Percentiles rank a stretch among this genome's conserved stretches.
These are phyloP conservation scores for Enteromius unitaeniatus DNA, from an alignment of 2,797 vertebrate species.

Conservation along the genomic window DNA sequence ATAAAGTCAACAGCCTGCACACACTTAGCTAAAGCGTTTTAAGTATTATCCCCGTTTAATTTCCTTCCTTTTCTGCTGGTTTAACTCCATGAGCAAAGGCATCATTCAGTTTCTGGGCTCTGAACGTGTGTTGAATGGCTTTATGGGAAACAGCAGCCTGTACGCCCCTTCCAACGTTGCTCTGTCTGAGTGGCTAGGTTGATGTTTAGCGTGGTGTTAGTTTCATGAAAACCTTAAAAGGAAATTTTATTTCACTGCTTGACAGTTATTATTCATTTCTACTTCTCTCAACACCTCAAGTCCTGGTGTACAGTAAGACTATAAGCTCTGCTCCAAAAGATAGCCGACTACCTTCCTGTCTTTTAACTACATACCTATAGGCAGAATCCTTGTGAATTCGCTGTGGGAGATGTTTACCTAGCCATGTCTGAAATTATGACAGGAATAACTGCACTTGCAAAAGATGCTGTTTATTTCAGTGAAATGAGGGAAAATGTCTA, in stretches of 20 bases:
- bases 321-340: conserved; percentile 1
- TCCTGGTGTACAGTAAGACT: conserved; percentile 2
- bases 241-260: not conserved
- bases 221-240: not conserved
- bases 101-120: conserved; percentile 47
- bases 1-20: conserved; percentile 44
- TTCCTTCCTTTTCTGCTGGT: conserved; percentile 44
- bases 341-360: not conserved
- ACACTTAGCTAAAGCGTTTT: conserved; percentile 45
- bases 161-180: not conserved
- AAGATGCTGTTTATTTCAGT: not conserved
- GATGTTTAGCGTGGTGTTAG: conserved; percentile 1
- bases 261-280: conserved; percentile 23
- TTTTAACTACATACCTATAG: not conserved
- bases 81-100: conserved; percentile 33
- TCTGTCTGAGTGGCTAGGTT: conserved; percentile 17
- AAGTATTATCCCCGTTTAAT: conserved; percentile 52
- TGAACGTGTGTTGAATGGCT: conserved; percentile 35
- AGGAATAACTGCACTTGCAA: conserved; percentile 7
- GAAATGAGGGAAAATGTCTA: conserved; percentile 15
- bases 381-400: not conserved
- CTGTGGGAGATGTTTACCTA: not conserved
- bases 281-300: not conserved
- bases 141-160: conserved; percentile 15
- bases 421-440: conserved; percentile 2